These are phyloP conservation scores for Dunckerocampus dactyliophorus DNA, from an alignment of 2,113 vertebrate species.

Conservation along the genomic window DNA sequence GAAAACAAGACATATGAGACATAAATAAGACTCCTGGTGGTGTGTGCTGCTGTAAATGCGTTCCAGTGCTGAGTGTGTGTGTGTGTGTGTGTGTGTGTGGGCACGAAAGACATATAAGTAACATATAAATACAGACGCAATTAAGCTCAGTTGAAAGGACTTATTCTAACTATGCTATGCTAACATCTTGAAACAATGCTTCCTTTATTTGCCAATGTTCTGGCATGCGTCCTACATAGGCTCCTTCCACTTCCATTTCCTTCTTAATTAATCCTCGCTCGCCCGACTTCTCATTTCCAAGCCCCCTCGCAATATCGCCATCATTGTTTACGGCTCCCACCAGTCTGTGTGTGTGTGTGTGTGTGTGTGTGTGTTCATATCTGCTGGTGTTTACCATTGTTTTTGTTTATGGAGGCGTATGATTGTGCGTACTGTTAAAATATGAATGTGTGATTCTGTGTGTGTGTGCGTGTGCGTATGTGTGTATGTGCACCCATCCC, in stretches of 20 bases:
- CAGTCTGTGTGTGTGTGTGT: not conserved
- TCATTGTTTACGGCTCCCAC: not conserved
- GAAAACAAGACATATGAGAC: too few relatives aligned
- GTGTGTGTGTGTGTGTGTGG: too few relatives aligned
- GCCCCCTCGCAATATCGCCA: not conserved
- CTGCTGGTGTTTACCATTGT: constrained; percentile 46
- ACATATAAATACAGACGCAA: too few relatives aligned
- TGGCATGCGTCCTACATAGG: not conserved
- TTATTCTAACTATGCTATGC: not conserved
- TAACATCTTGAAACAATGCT: not conserved
- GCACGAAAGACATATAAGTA: too few relatives aligned
- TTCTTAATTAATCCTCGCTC: not conserved
- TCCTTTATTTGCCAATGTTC: not conserved
- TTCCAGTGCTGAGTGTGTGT: too few relatives aligned
- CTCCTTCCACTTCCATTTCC: not conserved
- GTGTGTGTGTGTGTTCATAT: constrained; percentile 23
- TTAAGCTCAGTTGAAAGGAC: too few relatives aligned
- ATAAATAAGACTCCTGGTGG: too few relatives aligned
- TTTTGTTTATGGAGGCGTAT: constrained; percentile 41
- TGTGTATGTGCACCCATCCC: not conserved
- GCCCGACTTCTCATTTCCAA: constrained; percentile 4
- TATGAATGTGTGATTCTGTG: constrained; percentile 6
- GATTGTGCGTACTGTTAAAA: constrained; percentile 18
- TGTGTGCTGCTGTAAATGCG: too few relatives aligned
- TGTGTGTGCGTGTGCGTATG: not conserved